A percentile compares a stretch with the other conserved stretches of the same genome.
These are phyloP conservation scores for Habrosyne pyritoides DNA, from an alignment of 2,888 invertebrate species.

Conservation along the genomic window DNA sequence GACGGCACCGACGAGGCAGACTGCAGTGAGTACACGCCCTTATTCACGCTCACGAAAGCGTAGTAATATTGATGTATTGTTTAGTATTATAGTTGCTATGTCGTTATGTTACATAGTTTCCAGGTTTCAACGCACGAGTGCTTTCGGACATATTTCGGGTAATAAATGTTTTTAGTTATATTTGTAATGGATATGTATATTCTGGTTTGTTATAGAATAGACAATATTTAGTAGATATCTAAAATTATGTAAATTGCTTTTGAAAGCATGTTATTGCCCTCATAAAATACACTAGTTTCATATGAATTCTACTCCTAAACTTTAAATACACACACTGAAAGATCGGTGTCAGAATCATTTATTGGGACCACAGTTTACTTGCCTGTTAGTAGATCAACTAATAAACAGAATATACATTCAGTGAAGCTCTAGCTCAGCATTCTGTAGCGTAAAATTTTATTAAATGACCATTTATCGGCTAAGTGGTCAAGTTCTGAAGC, in stretches of 20 bases:
- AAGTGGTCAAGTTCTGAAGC: no score
- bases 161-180: neutral
- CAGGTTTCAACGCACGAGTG: neutral
- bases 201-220: neutral
- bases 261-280: neutral
- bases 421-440: neutral
- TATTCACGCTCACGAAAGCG: slow-evolving; percentile 9
- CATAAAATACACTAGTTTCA: neutral
- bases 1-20: slow-evolving; percentile 97
- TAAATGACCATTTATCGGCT: no score
- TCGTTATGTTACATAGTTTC: neutral
- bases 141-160: neutral
- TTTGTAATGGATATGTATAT: neutral
- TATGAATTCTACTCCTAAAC: neutral
- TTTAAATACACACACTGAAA: neutral
- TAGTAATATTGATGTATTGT: slow-evolving; percentile 18
- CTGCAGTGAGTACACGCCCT: slow-evolving; percentile 91
- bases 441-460: no score
- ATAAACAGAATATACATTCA: neutral
- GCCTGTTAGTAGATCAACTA: neutral
- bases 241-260: neutral
- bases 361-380: neutral
- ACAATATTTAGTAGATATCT: neutral
- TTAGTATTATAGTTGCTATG: neutral
- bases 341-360: neutral